Percentiles rank a stretch among this genome's conserved stretches.
These are phyloP conservation scores for Tuberolachnus salignus DNA, from an alignment of 2,888 invertebrate genomes.

Conservation along the genomic window DNA sequence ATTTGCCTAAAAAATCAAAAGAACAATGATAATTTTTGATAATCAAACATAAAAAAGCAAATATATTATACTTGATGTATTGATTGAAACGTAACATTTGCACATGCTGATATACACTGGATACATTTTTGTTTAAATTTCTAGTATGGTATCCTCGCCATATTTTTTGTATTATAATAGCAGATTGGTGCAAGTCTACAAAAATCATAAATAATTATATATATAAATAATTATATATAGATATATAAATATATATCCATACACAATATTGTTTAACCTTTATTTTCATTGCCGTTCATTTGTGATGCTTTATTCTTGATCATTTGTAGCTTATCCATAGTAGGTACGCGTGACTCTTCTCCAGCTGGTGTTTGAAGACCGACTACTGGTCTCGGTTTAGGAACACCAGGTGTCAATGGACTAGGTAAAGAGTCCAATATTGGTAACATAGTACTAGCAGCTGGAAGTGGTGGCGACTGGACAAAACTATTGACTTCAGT, in stretches of 20 bases:
- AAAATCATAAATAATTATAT: not conserved
- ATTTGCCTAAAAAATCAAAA: slow-evolving; percentile 69
- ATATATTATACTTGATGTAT: slow-evolving; percentile 75
- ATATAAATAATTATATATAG: not conserved
- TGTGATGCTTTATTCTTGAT: slow-evolving; percentile 55
- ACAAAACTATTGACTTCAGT: slow-evolving; percentile 37
- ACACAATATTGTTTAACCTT: slow-evolving; percentile 18
- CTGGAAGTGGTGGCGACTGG: slow-evolving; percentile 67
- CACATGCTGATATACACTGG: slow-evolving; percentile 71
- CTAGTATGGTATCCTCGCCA: slow-evolving; percentile 85
- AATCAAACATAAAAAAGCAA: slow-evolving; percentile 2
- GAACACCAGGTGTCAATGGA: slow-evolving; percentile 63
- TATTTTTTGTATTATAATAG: slow-evolving; percentile 81
- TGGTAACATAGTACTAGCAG: slow-evolving; percentile 84
- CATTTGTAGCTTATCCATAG: slow-evolving; percentile 55
- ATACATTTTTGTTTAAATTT: slow-evolving; percentile 73
- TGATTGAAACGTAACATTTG: slow-evolving; percentile 80
- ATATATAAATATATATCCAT: not conserved
- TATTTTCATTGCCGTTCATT: slow-evolving; percentile 36
- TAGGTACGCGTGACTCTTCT: slow-evolving; percentile 46
- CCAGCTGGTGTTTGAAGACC: slow-evolving; percentile 53
- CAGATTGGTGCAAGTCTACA: slow-evolving; percentile 65
- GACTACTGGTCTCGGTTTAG: slow-evolving; percentile 63
- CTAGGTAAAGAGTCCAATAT: slow-evolving; percentile 88
- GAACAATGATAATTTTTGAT: not conserved